phyloP scores from a whole-genome alignment of 2,888 invertebrate genomes.

The Agonopterix subpropinquella region DNA sequence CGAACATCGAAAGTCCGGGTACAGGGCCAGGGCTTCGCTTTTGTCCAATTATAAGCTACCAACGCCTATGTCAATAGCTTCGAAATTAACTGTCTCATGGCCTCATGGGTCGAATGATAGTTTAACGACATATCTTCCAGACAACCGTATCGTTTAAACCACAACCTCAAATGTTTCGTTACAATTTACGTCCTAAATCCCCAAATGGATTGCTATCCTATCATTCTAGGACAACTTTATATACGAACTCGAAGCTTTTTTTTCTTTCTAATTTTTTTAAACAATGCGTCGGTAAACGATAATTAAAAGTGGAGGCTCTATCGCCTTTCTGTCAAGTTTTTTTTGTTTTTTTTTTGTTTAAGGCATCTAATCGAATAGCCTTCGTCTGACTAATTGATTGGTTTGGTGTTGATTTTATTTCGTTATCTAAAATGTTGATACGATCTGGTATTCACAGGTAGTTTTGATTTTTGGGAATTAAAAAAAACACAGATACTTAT shows the following conservation, averaged over 20 bases:
- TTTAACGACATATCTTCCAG: too few relatives aligned
- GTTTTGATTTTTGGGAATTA: background rate
- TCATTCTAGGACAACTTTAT: slow-evolving; percentile 45
- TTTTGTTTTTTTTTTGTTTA: slow-evolving; percentile 30
- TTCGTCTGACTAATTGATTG: slow-evolving; percentile 61
- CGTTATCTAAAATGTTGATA: slow-evolving; percentile 20
- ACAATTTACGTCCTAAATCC: slow-evolving; percentile 8
- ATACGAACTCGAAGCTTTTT: slow-evolving; percentile 16
- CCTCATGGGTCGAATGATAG: too few relatives aligned
- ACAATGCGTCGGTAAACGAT: slow-evolving; percentile 60
- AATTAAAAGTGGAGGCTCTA: slow-evolving; percentile 58
- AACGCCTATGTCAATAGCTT: too few relatives aligned
- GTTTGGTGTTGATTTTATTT: slow-evolving; percentile 42
- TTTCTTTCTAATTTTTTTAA: slow-evolving; percentile 33
- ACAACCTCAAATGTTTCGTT: too few relatives aligned
- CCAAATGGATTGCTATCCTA: slow-evolving; percentile 16
- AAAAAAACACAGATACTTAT: background rate
- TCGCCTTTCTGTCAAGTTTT: slow-evolving; percentile 36
- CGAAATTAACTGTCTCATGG: too few relatives aligned
- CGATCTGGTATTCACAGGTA: background rate
- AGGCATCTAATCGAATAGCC: slow-evolving; percentile 47
- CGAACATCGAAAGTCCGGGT: too few relatives aligned
- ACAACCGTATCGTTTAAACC: too few relatives aligned
- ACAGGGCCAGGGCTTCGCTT: too few relatives aligned
- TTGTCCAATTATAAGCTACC: too few relatives aligned